These are phyloP conservation scores for Cheilosia impressa DNA, from an alignment of 2,888 invertebrate species.

Conservation along the genomic window DNA sequence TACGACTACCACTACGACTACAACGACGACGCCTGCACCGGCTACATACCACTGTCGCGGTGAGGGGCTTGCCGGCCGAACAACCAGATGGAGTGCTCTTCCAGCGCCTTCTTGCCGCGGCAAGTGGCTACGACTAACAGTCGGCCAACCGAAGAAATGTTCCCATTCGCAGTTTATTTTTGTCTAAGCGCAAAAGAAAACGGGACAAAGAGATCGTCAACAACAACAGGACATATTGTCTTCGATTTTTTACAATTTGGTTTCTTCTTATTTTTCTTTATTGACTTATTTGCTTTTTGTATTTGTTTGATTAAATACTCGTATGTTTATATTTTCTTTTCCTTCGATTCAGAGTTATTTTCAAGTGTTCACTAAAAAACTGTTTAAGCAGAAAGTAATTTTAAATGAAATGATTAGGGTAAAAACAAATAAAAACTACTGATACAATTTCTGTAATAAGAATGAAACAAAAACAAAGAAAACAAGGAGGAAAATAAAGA, in stretches of 20 bases:
- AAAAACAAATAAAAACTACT: constrained; percentile 48
- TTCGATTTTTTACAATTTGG: constrained; percentile 28
- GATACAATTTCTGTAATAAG: constrained; percentile 69
- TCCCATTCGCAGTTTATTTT: constrained; percentile 83
- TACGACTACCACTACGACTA: constrained; percentile 76
- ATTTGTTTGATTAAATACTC: constrained; percentile 26
- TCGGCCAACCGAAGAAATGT: constrained; percentile 83
- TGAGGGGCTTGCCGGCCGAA: constrained; percentile 90
- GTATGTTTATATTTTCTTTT: constrained; percentile 33
- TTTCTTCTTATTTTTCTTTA: constrained; percentile 12
- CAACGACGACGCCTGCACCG: constrained; percentile 77
- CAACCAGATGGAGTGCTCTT: constrained; percentile 93
- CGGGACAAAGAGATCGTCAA: constrained; percentile 2
- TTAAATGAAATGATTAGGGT: constrained; percentile 55
- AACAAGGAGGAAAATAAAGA: constrained; percentile 55
- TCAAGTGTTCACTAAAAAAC: constrained; percentile 50
- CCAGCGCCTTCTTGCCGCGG: constrained; percentile 95
- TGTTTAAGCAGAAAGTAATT: constrained; percentile 46
- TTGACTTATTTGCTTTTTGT: neutral
- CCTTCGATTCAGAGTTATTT: constrained; percentile 26
- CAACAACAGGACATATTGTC: constrained; percentile 67
- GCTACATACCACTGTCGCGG: constrained; percentile 88
- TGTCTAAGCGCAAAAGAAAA: constrained; percentile 79
- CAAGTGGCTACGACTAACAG: constrained; percentile 90
- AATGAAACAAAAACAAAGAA: constrained; percentile 29